Evolutionary conservation across 2,888 invertebrate genomes (phyloP), one percentile per base, ranked within the genome.

Genomic region (Drosophila ezoana): DNA sequence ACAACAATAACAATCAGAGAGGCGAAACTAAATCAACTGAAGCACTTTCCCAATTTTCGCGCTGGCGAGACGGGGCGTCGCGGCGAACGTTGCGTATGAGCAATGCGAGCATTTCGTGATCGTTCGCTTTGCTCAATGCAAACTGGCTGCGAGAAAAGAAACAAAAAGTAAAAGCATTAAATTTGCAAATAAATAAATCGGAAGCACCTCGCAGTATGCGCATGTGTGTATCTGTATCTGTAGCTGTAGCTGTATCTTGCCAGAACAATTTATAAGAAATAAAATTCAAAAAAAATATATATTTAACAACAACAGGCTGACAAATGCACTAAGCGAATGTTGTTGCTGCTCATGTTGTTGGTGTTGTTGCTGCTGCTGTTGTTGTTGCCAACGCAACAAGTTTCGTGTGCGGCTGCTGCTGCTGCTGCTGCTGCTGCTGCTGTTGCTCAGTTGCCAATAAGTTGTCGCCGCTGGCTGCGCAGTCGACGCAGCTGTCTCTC

Each of bases 311-410:
- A 40, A 41, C 61, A 51, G 57, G 47, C 71, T 81, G 57, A 69
- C 69, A 87, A 86, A 65, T 88, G 74, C 89, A 79, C 47, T 67
- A 66, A 80, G 66, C 72, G 66, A 69, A 71, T 81, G 54, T 66
- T 76, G 71, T 44, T 72, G 51, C 33, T 49, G 60, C n/a, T 54
- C 47, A 20, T 57, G 56, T 28, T 59, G 63, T 47, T 79, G 18
- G 1, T 81, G 54, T 64, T 76, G 70, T 43, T 72, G 47, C 33
- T 49, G 60, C n/a, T 54, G 51, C 20, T 58, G 56, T 20, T 56
- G 76, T 58, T 75, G 78, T 54, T 74, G 87, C 61, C 86, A 82
- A 88, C 83, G 82, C 82, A 83, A 83, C 82, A 88, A 83, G 82
- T 83, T 83, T 83, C 66, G 81, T 87, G 76, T 77, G 79, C 48